Evolutionary conservation across 2,797 vertebrate species (phyloP), one percentile per base, ranked within the genome.

Genomic region (Myioborus melanocephalus): DNA sequence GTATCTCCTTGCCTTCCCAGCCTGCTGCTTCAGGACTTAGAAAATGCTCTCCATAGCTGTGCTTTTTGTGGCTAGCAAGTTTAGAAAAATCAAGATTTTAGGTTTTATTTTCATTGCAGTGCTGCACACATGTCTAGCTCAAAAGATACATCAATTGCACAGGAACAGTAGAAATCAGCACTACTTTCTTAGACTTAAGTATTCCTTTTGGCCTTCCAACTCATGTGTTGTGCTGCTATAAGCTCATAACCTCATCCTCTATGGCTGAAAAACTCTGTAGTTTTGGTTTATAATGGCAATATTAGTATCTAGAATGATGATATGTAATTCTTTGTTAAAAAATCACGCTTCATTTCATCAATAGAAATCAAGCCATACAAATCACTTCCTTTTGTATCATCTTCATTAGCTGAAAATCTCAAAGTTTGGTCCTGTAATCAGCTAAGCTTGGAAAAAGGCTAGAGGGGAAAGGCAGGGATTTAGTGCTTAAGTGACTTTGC

Each of bases 381-480:
- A 80, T 57, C 15, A 1, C 65, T 85, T 94, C 72, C 50, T 90
- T 83, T 46, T 41, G 34, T 63, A 82, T 68, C 88, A 60, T 89
- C 92, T 89, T 93, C 89, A 71, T 93, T 86, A 92, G 69, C 65
- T 72, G 57, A 79, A 92, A 94, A 94, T 91, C 89, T 81, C 34
- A 39, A 77, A 87, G 52, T 97, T 94, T 92, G 88, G 94, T 72
- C 90, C 82, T 76, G 46, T 94, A 93, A 95, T 89, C 92, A 92
- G 82, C 91, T 90, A 83, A 92, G 72, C 87, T 72, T 50, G 84
- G 72, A 87, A 92, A 78, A 94, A 87, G 79, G 80, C 90, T 94
- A 79, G 87, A 92, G 43, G 90, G 79, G 87, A 95, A 95, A 94
- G 87, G 93, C 82, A 87, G 84, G 84, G 94, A 96, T 96, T 96